These are phyloP conservation scores for Luffia ferchaultella DNA, from an alignment of 2,888 invertebrate genomes.

Conservation along the genomic window DNA sequence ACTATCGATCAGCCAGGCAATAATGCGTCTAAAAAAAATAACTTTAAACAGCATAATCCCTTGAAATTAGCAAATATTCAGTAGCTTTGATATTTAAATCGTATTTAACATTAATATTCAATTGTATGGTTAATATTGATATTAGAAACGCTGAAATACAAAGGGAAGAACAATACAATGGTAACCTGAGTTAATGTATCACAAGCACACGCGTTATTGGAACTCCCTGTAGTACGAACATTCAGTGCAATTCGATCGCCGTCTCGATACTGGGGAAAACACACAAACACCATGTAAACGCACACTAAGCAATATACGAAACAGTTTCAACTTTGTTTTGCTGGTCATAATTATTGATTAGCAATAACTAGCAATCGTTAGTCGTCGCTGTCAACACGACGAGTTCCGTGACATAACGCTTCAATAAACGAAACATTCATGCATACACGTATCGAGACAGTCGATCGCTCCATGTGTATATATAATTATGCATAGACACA, in stretches of 20 bases:
- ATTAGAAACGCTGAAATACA: conserved; percentile 8
- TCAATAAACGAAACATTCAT: not conserved
- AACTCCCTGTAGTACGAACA: too few species aligned
- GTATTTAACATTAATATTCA: too few species aligned
- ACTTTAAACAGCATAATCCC: too few species aligned
- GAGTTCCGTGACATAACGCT: too few species aligned
- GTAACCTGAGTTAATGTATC: conserved; percentile 29
- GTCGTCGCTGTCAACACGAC: too few species aligned
- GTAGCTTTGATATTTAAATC: too few species aligned
- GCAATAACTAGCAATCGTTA: too few species aligned
- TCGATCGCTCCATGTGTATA: not conserved
- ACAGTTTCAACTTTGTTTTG: not conserved
- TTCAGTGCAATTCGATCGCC: not conserved
- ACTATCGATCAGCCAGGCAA: too few species aligned
- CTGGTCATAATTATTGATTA: not conserved
- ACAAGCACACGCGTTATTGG: conserved; percentile 18
- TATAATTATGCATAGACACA: not conserved
- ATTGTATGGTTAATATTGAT: conserved; percentile 12
- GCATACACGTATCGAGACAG: not conserved
- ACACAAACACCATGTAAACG: not conserved
- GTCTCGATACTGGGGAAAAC: not conserved
- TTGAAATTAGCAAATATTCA: too few species aligned
- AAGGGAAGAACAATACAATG: conserved; percentile 22
- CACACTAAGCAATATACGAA: too few species aligned
- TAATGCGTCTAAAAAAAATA: too few species aligned